phyloP scores from a whole-genome alignment of 2,113 vertebrate genomes.

The Thalassarche chlororhynchos region DNA sequence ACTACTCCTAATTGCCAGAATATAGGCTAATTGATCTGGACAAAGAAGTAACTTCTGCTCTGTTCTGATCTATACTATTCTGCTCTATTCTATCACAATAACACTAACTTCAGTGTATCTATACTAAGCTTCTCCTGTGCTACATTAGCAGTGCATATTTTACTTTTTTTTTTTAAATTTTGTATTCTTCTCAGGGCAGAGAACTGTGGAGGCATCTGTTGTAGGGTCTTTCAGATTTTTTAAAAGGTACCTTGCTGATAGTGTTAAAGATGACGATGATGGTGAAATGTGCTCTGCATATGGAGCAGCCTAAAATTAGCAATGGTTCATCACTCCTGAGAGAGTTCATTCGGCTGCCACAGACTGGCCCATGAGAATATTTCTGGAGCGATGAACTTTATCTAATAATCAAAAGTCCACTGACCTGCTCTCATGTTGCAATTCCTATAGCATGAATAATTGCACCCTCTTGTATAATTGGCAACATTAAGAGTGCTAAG shows the following conservation, averaged over 20 bases:
- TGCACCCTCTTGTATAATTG: slow-evolving; percentile 47
- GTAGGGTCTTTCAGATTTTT: not conserved
- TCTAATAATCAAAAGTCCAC: slow-evolving; percentile 48
- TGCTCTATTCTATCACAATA: not conserved
- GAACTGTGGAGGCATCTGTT: not conserved
- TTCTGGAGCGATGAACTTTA: slow-evolving; percentile 52
- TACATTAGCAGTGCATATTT: not conserved
- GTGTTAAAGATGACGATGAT: not conserved
- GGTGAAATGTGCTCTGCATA: not conserved
- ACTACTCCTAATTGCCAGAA: not conserved
- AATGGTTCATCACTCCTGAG: slow-evolving; percentile 10
- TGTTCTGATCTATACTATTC: not conserved
- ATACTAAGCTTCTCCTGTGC: not conserved
- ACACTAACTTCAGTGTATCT: not conserved
- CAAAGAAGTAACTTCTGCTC: not conserved
- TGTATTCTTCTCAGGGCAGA: not conserved
- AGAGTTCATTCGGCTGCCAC: slow-evolving; percentile 4
- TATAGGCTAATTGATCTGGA: not conserved
- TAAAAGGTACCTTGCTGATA: not conserved
- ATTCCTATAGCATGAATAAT: slow-evolving; percentile 48
- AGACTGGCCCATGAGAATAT: slow-evolving; percentile 35
- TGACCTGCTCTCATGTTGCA: slow-evolving; percentile 28
- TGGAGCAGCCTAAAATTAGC: not conserved
- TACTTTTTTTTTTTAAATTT: not conserved
- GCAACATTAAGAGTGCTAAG: slow-evolving; percentile 40